Percentiles rank a stretch among this genome's conserved stretches.
Evolutionary conservation across 2,797 vertebrate species (phyloP).

Genomic region (Paedocypris micromegethes): DNA sequence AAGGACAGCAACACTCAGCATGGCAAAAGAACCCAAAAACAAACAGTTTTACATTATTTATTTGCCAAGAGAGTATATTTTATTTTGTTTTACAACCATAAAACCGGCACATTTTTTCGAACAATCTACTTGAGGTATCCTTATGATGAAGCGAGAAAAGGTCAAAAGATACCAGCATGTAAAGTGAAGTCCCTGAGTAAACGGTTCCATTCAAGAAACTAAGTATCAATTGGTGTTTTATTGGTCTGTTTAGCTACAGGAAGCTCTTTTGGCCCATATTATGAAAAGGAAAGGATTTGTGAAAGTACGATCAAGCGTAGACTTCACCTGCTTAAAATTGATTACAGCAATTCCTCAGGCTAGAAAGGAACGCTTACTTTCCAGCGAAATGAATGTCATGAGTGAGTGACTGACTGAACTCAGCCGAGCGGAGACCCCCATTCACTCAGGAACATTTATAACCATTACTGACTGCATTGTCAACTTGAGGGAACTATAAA

Average conservation of each 20-base stretch:
- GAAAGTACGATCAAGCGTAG: constrained; percentile 41
- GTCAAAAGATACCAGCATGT: constrained; percentile 24
- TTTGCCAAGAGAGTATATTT: too few species aligned
- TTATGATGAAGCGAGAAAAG: constrained; percentile 9
- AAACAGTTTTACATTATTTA: too few species aligned
- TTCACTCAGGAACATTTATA: constrained; percentile 49
- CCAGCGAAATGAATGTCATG: constrained; percentile 50
- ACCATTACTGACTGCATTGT: constrained; percentile 47
- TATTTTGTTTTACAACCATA: too few species aligned
- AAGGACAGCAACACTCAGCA: constrained; percentile 23
- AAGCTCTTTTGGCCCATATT: constrained; percentile 45
- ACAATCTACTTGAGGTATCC: not conserved
- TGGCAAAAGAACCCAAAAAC: too few species aligned
- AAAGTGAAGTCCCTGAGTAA: constrained; percentile 12
- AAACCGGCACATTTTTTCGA: not conserved
- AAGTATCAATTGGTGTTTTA: constrained; percentile 30
- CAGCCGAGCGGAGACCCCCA: constrained; percentile 39
- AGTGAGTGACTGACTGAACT: constrained; percentile 46
- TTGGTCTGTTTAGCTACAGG: constrained; percentile 24
- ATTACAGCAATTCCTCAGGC: constrained; percentile 50
- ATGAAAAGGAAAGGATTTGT: constrained; percentile 45
- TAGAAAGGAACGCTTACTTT: constrained; percentile 47
- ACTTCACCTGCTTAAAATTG: constrained; percentile 50
- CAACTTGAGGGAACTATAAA: constrained; percentile 46
- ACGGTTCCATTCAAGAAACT: constrained; percentile 26